phyloP scores from a whole-genome alignment of 2,113 vertebrate species.

The Butorides virescens region DNA sequence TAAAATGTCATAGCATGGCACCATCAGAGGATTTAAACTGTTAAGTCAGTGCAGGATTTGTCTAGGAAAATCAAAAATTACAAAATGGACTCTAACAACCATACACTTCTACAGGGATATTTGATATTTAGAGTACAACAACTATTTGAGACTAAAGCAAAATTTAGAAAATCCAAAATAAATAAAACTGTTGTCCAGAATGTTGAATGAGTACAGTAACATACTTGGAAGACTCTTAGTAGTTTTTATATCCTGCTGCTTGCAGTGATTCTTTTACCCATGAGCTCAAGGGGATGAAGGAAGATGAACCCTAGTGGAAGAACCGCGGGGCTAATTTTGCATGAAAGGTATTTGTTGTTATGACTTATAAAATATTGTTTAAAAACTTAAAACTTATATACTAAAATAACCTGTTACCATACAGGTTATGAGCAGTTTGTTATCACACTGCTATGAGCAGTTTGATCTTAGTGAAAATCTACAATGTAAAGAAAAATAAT shows the following conservation, averaged over 20 bases:
- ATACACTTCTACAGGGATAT: background rate
- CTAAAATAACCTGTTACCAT: background rate
- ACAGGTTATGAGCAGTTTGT: background rate
- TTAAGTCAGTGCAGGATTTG: background rate
- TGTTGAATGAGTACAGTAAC: background rate
- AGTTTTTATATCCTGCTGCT: background rate
- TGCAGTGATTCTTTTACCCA: background rate
- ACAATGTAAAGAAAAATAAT: background rate
- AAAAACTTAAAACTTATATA: background rate
- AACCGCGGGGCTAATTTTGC: background rate
- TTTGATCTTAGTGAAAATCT: background rate
- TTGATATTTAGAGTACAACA: background rate
- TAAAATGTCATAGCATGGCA: background rate
- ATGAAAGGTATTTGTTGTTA: background rate
- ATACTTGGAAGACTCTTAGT: background rate
- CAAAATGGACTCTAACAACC: background rate
- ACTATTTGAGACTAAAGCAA: background rate
- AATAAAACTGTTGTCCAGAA: background rate
- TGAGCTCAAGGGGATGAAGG: background rate
- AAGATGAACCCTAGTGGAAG: background rate
- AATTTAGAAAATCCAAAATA: background rate
- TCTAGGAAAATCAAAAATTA: background rate
- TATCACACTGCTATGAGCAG: background rate
- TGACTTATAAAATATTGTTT: background rate
- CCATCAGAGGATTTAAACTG: background rate